Evolutionary conservation across 1,140 invertebrate species (phyloP).

Genomic region (Lethocerus indicus): DNA sequence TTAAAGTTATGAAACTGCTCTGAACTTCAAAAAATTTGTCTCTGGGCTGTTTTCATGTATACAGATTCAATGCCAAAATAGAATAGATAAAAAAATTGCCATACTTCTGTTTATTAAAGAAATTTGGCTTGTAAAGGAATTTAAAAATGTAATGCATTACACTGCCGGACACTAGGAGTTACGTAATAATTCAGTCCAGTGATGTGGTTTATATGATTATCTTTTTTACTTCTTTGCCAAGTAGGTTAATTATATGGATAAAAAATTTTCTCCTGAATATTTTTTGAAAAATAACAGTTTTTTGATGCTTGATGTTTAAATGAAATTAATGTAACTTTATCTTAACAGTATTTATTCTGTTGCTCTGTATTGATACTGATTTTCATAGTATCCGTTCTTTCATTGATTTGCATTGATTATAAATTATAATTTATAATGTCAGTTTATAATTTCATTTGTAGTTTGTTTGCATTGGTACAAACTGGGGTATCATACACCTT

Average conservation of each 20-base stretch:
- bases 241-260: too few species aligned
- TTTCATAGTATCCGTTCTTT: not conserved
- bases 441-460: constrained; percentile 24
- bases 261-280: not conserved
- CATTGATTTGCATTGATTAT: not conserved
- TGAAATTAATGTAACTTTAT: not conserved
- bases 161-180: too few species aligned
- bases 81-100: too few species aligned
- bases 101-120: too few species aligned
- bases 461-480: constrained; percentile 84
- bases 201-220: too few species aligned
- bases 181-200: too few species aligned
- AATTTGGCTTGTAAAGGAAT: too few species aligned
- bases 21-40: too few species aligned
- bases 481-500: constrained; percentile 76
- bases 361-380: not conserved
- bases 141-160: too few species aligned
- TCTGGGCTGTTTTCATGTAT: too few species aligned
- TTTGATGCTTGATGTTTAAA: not conserved
- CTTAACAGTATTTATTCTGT: not conserved
- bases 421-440: not conserved
- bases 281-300: not conserved
- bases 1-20: not conserved
- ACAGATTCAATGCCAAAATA: too few species aligned
- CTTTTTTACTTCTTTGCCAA: too few species aligned